Evolutionary conservation across 2,113 vertebrate genomes (phyloP).

Genomic region (Dromaius novaehollandiae): DNA sequence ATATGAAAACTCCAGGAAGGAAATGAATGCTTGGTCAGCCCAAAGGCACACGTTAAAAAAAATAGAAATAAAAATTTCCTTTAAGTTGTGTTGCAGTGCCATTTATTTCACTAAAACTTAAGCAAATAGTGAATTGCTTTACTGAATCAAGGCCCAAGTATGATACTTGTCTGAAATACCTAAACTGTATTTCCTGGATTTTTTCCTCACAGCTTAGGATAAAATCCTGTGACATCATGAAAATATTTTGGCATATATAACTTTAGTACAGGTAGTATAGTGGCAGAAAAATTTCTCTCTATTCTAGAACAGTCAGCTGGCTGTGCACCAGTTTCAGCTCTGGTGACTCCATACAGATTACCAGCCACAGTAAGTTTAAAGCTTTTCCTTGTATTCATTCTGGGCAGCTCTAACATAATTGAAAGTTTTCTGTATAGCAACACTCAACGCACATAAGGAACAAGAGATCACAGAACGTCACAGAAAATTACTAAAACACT

Average conservation of each 20-base stretch:
- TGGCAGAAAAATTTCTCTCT: not conserved
- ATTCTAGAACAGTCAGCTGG: not conserved
- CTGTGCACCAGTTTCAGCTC: not conserved
- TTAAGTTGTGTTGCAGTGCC: not conserved
- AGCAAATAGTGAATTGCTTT: not conserved
- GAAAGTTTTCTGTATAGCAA: not conserved
- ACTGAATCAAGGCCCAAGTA: not conserved
- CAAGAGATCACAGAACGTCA: not conserved
- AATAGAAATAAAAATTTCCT: not conserved
- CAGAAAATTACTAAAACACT: not conserved
- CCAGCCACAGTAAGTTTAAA: not conserved
- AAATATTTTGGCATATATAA: not conserved
- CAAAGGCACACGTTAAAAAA: not conserved
- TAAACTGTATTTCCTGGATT: not conserved
- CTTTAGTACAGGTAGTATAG: not conserved
- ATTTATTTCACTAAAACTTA: not conserved
- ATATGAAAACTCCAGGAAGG: not conserved
- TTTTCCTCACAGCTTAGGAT: not conserved
- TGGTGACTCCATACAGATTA: not conserved
- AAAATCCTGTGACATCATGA: not conserved
- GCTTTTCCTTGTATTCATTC: not conserved
- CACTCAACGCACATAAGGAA: not conserved
- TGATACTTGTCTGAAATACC: not conserved
- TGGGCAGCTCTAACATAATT: not conserved
- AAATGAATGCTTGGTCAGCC: not conserved